Evolutionary conservation across 2,113 vertebrate genomes (phyloP), one percentile per base, ranked within the genome.

Genomic region (Phalacrocorax carbo): DNA sequence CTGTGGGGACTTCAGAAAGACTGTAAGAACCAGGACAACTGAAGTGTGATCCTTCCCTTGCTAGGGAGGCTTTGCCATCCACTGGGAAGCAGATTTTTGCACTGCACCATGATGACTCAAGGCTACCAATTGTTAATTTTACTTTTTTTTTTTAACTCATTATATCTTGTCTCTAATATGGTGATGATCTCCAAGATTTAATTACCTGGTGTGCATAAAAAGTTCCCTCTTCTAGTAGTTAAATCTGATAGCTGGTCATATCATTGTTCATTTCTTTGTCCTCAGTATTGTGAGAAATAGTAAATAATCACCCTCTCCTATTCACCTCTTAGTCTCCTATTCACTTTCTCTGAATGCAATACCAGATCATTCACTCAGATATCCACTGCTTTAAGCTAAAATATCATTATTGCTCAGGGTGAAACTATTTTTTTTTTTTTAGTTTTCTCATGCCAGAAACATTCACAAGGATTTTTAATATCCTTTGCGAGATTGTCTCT

Each of bases 391-490:
- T 48, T 71, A 83, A 90, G 61, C 49, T 71, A 62, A 95, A 73
- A 55, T 82, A 18, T 22, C 27, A 38, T 94, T 89, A 76, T 54
- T 62, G 66, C 23, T 81, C 51, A 54, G 36, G 51, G 23, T 57
- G 22, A 93, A 96, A 73, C 17, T 55, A 12, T 85, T 88, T 32
- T 55, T 86, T 55, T 86, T 70, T 52, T 32, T 8, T 26, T 60
- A 70, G 70, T 70, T 95, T 86, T 73, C 64, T 55, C 66, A 77
- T 68, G 71, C 48, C 60, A 97, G 88, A 89, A 96, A 87, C 54
- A 92, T 90, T 92, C 72, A 71, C 69, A 92, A 60, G 13, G 79
- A 90, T 93, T 97, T 97, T 96, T 95, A 97, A 97, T 97, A 97
- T 97, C 95, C 96, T 97, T 60, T 78, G 48, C 12, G 8, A 96